These are phyloP conservation scores for Alcedo atthis DNA, from an alignment of 2,797 vertebrate genomes.

Conservation along the genomic window DNA sequence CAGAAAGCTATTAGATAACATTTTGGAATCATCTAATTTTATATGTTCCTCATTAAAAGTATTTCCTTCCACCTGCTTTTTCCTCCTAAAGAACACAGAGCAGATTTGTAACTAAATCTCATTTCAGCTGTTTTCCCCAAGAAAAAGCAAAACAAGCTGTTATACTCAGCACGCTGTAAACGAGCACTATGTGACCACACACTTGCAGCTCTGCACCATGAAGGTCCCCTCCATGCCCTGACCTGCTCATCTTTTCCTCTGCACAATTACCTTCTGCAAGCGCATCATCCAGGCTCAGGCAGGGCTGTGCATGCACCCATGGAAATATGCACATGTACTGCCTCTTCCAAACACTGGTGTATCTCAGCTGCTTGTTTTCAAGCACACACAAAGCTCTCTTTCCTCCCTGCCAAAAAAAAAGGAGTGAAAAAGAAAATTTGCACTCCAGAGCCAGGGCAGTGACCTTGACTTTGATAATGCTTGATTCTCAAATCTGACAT, in stretches of 20 bases:
- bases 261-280: neutral
- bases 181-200: neutral
- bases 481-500: accelerated
- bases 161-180: accelerated
- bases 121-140: neutral
- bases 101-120: neutral
- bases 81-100: neutral
- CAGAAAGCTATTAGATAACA: neutral
- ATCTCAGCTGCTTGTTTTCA: neutral
- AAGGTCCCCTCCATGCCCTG: neutral
- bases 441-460: neutral
- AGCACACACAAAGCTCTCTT: neutral
- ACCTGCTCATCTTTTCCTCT: neutral
- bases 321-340: accelerated
- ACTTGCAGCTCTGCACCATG: neutral
- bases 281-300: neutral
- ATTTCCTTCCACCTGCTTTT: neutral
- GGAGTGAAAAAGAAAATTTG: accelerated
- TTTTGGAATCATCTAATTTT: slow-evolving; percentile 18
- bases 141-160: neutral
- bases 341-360: neutral
- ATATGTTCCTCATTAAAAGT: neutral
- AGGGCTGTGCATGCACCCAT: neutral
- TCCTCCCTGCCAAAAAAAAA: neutral
- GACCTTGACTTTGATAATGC: accelerated